These are phyloP conservation scores for Asbolus verrucosus DNA, from an alignment of 1,140 invertebrate genomes.

Conservation along the genomic window DNA sequence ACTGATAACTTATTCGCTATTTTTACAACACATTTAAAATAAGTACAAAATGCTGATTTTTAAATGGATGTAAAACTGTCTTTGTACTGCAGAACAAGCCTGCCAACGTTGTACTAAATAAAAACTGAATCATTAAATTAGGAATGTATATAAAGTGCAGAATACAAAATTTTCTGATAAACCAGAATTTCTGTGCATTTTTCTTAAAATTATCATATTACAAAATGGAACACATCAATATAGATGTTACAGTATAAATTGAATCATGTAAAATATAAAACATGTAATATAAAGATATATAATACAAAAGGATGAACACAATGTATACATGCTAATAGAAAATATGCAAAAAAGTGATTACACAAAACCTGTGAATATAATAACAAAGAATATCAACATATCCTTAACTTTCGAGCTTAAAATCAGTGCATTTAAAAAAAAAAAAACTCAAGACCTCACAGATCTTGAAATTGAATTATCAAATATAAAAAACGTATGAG, in stretches of 20 bases:
- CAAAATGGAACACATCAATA: neutral
- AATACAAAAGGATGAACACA: conserved; percentile 36
- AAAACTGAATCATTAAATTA: too few species aligned
- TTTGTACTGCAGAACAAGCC: conserved; percentile 22
- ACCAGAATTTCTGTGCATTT: neutral
- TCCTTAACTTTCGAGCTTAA: conserved; percentile 33
- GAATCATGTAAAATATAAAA: too few species aligned
- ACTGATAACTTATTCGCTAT: too few species aligned
- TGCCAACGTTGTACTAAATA: conserved; percentile 26
- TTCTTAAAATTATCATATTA: conserved; percentile 9
- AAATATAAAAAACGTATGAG: neutral
- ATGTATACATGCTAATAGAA: too few species aligned
- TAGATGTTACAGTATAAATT: too few species aligned
- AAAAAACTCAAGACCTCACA: conserved; percentile 6
- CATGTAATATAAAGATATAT: too few species aligned
- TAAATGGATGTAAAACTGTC: conserved; percentile 4
- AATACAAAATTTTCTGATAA: neutral
- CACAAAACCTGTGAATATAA: too few species aligned
- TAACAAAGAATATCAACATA: neutral
- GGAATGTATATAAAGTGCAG: too few species aligned
- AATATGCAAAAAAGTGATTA: too few species aligned
- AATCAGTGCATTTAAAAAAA: too few species aligned
- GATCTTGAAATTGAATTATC: neutral
- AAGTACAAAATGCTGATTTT: neutral
- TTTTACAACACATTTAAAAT: neutral